Conservation (phyloP, 2,113 vertebrate genomes). For the Malurus elegans region DNA sequence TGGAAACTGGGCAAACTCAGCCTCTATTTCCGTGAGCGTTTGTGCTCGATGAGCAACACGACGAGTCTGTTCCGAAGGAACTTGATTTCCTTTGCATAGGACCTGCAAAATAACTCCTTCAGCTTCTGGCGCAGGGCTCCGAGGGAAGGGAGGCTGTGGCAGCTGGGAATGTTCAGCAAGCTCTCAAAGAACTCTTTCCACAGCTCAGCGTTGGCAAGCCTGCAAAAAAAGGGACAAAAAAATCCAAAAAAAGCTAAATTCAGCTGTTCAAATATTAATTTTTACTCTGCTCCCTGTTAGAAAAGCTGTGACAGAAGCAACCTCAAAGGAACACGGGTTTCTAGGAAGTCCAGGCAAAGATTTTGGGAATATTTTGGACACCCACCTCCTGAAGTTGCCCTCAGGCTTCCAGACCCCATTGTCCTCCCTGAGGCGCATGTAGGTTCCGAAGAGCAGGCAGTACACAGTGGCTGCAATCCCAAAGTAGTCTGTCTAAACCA, state of each 20-base stretch:
- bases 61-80: conserved; percentile 82
- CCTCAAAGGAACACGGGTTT: neutral
- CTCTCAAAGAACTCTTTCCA: conserved; percentile 89
- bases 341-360: neutral
- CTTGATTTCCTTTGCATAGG: conserved; percentile 80
- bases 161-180: conserved; percentile 83
- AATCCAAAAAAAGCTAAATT: neutral
- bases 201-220: conserved; percentile 82
- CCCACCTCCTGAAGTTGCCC: conserved; percentile 83
- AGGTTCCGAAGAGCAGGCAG: conserved; percentile 92
- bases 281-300: neutral
- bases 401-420: conserved; percentile 84
- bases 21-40: conserved; percentile 60
- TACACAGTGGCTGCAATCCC: conserved; percentile 89
- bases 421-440: conserved; percentile 86
- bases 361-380: neutral
- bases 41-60: conserved; percentile 83
- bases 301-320: neutral
- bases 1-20: accelerated
- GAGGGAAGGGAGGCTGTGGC: conserved; percentile 75
- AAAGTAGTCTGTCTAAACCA: conserved; percentile 87
- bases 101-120: conserved; percentile 68
- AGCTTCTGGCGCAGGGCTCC: conserved; percentile 67
- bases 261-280: neutral
- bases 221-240: conserved; percentile 36